A percentile compares a stretch with the other conserved stretches of the same genome.
phyloP scores from a whole-genome alignment of 1,140 invertebrate species.

The silkworm (Bombyx mori) region DNA sequence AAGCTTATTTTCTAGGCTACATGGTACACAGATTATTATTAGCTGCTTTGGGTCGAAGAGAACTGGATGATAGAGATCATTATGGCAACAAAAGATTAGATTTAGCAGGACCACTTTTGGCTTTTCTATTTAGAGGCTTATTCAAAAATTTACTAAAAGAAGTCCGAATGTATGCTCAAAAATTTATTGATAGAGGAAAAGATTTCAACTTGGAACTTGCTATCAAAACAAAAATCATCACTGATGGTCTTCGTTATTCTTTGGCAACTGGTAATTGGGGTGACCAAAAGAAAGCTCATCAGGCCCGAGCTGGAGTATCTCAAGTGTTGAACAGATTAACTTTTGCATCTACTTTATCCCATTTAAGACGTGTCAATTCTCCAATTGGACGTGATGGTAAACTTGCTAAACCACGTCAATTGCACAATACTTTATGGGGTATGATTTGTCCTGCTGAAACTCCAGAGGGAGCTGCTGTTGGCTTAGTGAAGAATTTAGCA shows the following conservation, averaged over 20 bases:
- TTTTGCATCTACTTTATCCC: slow-evolving; percentile 97
- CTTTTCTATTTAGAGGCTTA: slow-evolving; percentile 94
- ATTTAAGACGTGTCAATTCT: slow-evolving; percentile 97
- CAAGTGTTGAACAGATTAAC: slow-evolving; percentile 97
- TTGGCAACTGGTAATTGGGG: slow-evolving; percentile 99
- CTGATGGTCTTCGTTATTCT: slow-evolving; percentile 97
- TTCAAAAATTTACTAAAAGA: slow-evolving; percentile 96
- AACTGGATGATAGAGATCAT: slow-evolving; percentile 99
- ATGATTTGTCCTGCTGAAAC: slow-evolving; percentile 99
- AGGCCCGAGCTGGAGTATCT: slow-evolving; percentile 90
- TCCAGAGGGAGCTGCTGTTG: slow-evolving; percentile 94
- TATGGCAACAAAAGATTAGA: slow-evolving; percentile 99
- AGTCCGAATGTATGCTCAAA: slow-evolving; percentile 97
- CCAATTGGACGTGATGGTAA: slow-evolving; percentile 99
- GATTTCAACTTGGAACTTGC: slow-evolving; percentile 98
- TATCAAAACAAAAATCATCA: slow-evolving; percentile 98
- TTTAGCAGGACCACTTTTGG: slow-evolving; percentile 95
- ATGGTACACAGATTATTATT: slow-evolving; percentile 97
- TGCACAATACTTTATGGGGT: slow-evolving; percentile 99
- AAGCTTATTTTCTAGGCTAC: slow-evolving; percentile 98
- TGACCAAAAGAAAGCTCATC: slow-evolving; percentile 99
- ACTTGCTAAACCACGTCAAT: slow-evolving; percentile 96
- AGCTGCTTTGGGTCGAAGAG: slow-evolving; percentile 93
- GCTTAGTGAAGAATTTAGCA: slow-evolving; percentile 97
- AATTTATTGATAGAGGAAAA: slow-evolving; percentile 98